Conservation (phyloP, 2,888 invertebrate species). For the Vandiemenella viatica region DNA sequence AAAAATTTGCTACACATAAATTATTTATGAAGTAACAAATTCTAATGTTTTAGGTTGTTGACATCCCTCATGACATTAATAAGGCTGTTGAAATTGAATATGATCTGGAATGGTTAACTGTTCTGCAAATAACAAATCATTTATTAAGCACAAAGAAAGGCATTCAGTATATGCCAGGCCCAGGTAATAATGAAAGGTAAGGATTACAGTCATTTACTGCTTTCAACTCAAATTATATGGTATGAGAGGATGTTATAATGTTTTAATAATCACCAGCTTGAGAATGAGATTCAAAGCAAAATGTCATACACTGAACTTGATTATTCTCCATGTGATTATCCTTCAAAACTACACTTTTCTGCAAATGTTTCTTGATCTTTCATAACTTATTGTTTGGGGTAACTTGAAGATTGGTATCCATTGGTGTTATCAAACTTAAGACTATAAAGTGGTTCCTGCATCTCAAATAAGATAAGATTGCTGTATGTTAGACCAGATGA, state of each 20-base stretch:
- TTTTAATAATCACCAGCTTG: not conserved
- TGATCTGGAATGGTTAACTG: conserved; percentile 89
- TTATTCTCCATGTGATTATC: too few species aligned
- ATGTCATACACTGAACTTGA: too few species aligned
- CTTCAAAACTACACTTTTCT: too few species aligned
- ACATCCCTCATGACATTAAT: conserved; percentile 38
- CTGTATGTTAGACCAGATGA: too few species aligned
- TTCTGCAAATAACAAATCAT: conserved; percentile 79
- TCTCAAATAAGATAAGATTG: too few species aligned
- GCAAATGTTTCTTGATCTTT: too few species aligned
- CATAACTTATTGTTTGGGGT: too few species aligned
- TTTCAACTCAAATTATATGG: conserved; percentile 40
- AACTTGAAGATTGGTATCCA: too few species aligned
- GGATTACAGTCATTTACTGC: conserved; percentile 45
- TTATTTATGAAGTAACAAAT: not conserved
- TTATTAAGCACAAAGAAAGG: conserved; percentile 55
- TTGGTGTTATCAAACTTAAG: too few species aligned
- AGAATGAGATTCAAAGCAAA: not conserved
- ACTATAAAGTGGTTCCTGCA: too few species aligned
- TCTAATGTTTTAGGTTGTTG: conserved; percentile 48
- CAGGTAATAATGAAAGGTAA: conserved; percentile 50
- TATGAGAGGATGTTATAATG: too few species aligned
- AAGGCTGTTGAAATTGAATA: conserved; percentile 45
- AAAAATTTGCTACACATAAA: too few species aligned
- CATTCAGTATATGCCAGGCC: conserved; percentile 68